Conservation (phyloP, 2,797 vertebrate genomes). For the Ptychobarbus kaznakovi region DNA sequence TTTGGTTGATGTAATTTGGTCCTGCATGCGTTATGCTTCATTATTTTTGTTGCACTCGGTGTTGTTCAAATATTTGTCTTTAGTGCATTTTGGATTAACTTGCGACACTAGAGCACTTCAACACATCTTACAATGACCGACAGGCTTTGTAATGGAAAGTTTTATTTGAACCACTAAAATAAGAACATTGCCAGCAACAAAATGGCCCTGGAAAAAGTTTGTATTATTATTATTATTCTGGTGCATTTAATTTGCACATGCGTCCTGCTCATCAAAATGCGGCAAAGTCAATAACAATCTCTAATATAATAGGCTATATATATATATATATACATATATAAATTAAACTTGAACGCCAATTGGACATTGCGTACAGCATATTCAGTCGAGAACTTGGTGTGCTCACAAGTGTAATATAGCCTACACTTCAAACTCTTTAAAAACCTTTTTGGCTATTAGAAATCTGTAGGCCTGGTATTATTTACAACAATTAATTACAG, state of each 20-base stretch:
- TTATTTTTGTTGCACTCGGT: constrained; percentile 76
- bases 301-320: not conserved
- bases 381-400: not conserved
- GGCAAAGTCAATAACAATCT: not conserved
- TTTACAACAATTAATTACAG: not conserved
- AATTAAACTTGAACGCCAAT: not conserved
- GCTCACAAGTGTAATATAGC: not conserved
- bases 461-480: constrained; percentile 10
- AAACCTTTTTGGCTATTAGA: not conserved
- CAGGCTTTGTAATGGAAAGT: constrained; percentile 71
- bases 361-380: not conserved
- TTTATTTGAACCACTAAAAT: constrained; percentile 62
- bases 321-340: not conserved
- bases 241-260: not conserved
- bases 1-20: constrained; percentile 73
- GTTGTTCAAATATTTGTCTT: constrained; percentile 84
- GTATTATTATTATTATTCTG: not conserved
- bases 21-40: constrained; percentile 76
- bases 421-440: not conserved
- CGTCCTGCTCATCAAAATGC: not conserved
- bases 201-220: not conserved
- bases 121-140: constrained; percentile 79
- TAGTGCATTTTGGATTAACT: constrained; percentile 75
- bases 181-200: constrained; percentile 53
- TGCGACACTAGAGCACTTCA: constrained; percentile 73